Conservation (phyloP, 2,113 vertebrate species). For the Stegastes partitus region DNA sequence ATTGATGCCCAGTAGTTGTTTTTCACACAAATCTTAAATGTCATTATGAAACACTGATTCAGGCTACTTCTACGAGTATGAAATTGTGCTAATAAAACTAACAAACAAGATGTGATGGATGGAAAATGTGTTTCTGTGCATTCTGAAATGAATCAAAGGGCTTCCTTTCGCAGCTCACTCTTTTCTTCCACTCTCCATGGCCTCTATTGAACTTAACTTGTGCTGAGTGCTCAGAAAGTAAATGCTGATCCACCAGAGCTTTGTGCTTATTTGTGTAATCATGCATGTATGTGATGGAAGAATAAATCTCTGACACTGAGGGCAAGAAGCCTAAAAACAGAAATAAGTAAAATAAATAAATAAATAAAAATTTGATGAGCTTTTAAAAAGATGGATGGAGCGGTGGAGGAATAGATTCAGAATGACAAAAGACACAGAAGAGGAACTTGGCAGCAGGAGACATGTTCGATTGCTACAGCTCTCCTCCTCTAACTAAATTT, state of each 20-base stretch:
- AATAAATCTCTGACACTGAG: neutral
- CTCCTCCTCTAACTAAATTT: constrained; percentile 15
- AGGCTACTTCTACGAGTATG: too few species aligned
- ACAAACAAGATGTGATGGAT: too few species aligned
- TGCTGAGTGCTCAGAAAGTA: constrained; percentile 44
- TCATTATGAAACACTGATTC: too few species aligned
- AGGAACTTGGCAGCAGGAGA: neutral
- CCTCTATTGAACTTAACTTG: constrained; percentile 14
- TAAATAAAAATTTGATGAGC: constrained; percentile 2
- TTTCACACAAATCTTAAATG: too few species aligned
- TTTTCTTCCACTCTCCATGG: neutral
- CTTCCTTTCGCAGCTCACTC: neutral
- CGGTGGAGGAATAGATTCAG: neutral
- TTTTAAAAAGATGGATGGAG: neutral
- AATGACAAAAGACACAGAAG: neutral
- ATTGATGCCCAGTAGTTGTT: neutral
- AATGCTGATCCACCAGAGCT: constrained; percentile 4
- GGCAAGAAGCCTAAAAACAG: constrained; percentile 16
- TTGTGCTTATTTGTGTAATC: constrained; percentile 21
- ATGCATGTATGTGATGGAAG: constrained; percentile 25
- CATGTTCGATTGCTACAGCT: neutral
- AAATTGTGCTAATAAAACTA: too few species aligned
- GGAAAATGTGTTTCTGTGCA: neutral
- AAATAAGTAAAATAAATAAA: constrained; percentile 23
- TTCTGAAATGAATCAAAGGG: neutral